These are phyloP conservation scores for Mastomys natalensis DNA, from an alignment of 2,113 vertebrate genomes.

Conservation along the genomic window DNA sequence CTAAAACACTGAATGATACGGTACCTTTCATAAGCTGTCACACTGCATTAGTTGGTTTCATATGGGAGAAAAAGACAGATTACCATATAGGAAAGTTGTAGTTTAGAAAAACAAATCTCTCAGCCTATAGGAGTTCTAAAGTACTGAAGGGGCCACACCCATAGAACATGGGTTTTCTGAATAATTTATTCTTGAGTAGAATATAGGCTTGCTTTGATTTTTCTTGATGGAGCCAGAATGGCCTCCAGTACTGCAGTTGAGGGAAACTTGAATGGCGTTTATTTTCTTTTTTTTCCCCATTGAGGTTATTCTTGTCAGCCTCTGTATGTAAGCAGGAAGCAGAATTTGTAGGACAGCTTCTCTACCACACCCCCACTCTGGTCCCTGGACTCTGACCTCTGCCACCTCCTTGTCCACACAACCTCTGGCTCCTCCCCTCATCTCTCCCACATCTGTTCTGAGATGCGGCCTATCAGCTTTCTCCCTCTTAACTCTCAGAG, in stretches of 20 bases:
- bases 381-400: background rate
- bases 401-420: accelerated
- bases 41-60: background rate
- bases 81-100: background rate
- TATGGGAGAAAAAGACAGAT: background rate
- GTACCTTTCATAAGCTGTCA: background rate
- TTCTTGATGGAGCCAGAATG: background rate
- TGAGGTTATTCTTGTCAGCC: background rate
- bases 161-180: accelerated
- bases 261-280: background rate
- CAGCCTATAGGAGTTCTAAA: background rate
- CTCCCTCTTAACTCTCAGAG: accelerated
- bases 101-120: background rate
- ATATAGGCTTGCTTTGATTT: accelerated
- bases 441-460: accelerated
- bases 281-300: background rate
- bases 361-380: too few species aligned
- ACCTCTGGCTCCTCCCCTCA: accelerated
- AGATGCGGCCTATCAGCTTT: accelerated
- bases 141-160: accelerated
- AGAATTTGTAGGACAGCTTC: background rate
- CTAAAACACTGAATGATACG: background rate
- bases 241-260: background rate
- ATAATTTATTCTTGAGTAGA: accelerated
- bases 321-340: background rate